These are phyloP conservation scores for Hydrozoanthus gracilis DNA, from an alignment of 92 coral and sea anemone species.

Conservation along the genomic window DNA sequence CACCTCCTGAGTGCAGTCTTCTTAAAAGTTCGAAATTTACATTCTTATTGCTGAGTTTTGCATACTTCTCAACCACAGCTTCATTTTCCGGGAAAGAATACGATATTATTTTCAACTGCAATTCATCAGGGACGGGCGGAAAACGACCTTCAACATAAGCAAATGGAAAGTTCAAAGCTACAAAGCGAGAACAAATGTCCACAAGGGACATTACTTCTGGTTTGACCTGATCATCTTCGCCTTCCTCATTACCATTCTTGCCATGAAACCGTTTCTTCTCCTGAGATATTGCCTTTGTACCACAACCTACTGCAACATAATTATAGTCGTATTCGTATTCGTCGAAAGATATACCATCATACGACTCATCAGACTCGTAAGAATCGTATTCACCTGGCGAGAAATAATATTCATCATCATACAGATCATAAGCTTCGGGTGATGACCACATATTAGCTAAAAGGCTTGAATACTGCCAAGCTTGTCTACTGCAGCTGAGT, in stretches of 20 bases:
- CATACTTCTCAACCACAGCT: conserved; percentile 80
- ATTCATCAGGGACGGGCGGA: conserved; percentile 93
- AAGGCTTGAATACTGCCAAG: no score
- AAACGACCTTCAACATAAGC: conserved; percentile 87
- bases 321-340: no score
- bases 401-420: no score
- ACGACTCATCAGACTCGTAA: no score
- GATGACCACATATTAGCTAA: no score
- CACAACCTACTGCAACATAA: no score
- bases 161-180: conserved; percentile 88
- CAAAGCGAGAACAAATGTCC: conserved; percentile 74
- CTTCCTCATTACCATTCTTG: background rate
- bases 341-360: no score
- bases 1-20: conserved; percentile 56
- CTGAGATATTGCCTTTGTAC: background rate
- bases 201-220: conserved; percentile 56
- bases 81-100: conserved; percentile 88
- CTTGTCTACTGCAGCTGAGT: no score
- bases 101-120: conserved; percentile 83
- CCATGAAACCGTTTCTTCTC: background rate
- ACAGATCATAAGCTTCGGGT: no score
- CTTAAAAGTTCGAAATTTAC: conserved; percentile 60
- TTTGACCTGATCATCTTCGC: background rate
- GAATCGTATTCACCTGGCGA: no score
- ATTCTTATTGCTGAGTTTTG: conserved; percentile 70